phyloP scores from a whole-genome alignment of 2,888 invertebrate genomes.

The Dichetophora obliterata region DNA sequence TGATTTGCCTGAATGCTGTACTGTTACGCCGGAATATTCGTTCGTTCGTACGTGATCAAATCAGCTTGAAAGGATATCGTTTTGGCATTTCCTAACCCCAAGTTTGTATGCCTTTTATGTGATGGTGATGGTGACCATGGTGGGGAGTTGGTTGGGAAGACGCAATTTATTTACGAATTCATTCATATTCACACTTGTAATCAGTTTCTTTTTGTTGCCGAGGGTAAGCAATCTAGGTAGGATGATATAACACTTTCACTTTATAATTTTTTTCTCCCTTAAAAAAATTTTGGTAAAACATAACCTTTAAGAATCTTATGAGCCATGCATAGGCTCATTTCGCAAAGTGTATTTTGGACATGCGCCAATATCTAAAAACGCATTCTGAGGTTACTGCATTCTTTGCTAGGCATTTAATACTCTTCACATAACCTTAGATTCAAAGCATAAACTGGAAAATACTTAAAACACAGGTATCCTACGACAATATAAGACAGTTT shows the following conservation, averaged over 20 bases:
- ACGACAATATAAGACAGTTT: no score
- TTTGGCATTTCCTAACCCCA: slow-evolving; percentile 29
- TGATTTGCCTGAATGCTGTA: slow-evolving; percentile 62
- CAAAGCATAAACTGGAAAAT: no score
- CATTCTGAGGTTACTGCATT: no score
- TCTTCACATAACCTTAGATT: no score
- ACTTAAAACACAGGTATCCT: no score
- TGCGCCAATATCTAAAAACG: no score
- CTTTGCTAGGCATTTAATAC: no score
- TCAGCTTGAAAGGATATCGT: slow-evolving; percentile 68
- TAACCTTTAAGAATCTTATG: no score
- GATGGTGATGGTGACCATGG: neutral
- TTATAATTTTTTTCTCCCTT: no score
- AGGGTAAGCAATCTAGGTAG: neutral
- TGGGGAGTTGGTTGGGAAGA: slow-evolving; percentile 47
- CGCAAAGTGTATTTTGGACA: no score
- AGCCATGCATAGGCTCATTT: no score
- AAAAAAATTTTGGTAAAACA: neutral
- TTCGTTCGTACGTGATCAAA: slow-evolving; percentile 69
- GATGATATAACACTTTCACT: neutral
- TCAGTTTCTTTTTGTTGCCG: slow-evolving; percentile 20
- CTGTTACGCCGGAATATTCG: slow-evolving; percentile 57
- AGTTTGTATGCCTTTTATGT: neutral
- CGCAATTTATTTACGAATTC: slow-evolving; percentile 62
- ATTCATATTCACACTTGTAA: slow-evolving; percentile 59